These are phyloP conservation scores for Enteromius fasciolatus DNA, from an alignment of 2,797 vertebrate genomes.

Conservation along the genomic window DNA sequence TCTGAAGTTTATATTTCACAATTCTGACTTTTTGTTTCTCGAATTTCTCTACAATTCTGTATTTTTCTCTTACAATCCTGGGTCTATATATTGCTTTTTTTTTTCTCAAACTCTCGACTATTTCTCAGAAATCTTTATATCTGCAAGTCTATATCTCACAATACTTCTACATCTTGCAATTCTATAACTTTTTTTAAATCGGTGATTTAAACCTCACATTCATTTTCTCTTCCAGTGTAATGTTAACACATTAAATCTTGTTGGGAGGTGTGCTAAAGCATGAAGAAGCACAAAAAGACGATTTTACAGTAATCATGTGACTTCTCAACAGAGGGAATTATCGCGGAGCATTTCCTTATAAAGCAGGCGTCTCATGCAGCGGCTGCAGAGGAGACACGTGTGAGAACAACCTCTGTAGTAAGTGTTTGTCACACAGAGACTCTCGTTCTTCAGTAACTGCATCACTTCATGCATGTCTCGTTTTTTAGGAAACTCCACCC, in stretches of 20 bases:
- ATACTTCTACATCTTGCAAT: neutral
- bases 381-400: conserved; percentile 67
- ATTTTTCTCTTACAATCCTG: no score
- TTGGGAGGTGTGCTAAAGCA: neutral
- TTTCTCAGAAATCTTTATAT: neutral
- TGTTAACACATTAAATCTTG: neutral
- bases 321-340: conserved; percentile 73
- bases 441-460: neutral
- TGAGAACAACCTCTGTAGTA: conserved; percentile 68
- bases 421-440: conserved; percentile 57
- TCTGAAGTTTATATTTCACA: no score
- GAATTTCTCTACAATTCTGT: no score
- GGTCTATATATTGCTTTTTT: no score
- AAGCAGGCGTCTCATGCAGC: conserved; percentile 61
- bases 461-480: neutral
- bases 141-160: no score
- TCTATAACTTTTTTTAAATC: neutral
- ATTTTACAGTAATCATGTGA: neutral
- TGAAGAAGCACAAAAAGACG: neutral
- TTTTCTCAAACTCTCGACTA: neutral
- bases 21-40: no score
- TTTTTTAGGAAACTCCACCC: conserved; percentile 68
- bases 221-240: neutral
- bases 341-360: conserved; percentile 50
- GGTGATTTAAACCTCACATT: no score